Percentiles rank a stretch among this genome's conserved stretches.
Conservation (phyloP, 2,797 vertebrate species). For the Aeoliscus strigatus region DNA sequence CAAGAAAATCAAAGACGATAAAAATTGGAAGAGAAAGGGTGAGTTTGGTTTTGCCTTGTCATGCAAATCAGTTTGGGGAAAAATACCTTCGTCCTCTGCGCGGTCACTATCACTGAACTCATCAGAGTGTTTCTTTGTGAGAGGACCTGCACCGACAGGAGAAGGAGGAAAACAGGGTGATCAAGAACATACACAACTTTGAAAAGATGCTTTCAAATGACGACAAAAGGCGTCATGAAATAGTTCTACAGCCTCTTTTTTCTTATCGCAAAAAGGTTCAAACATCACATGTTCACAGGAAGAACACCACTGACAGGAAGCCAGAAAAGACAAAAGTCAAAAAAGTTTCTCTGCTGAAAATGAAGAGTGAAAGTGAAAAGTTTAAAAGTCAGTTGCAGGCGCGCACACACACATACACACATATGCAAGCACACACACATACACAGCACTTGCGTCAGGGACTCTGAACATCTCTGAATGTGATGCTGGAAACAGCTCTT, state of each 20-base stretch:
- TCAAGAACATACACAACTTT: conserved; percentile 77
- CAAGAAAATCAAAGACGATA: conserved; percentile 95
- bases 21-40: conserved; percentile 81
- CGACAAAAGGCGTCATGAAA: conserved; percentile 62
- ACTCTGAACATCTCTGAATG: too few relatives aligned
- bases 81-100: conserved; percentile 99
- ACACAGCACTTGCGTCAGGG: too few relatives aligned
- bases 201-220: conserved; percentile 83
- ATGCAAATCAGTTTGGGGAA: conserved; percentile 94
- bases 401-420: too few relatives aligned
- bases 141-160: conserved; percentile 98
- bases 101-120: conserved; percentile 99
- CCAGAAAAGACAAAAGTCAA: too few relatives aligned
- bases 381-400: too few relatives aligned
- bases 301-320: too few relatives aligned
- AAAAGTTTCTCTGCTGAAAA: too few relatives aligned
- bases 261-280: conserved; percentile 46
- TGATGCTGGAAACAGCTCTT: too few relatives aligned
- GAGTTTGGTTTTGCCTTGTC: conserved; percentile 76
- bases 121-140: conserved; percentile 99
- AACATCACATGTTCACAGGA: too few relatives aligned
- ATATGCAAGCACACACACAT: too few relatives aligned
- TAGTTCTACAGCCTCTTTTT: conserved; percentile 30
- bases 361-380: too few relatives aligned
- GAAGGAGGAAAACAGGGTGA: conserved; percentile 84